These are phyloP conservation scores for Sicus ferrugineus DNA, from an alignment of 2,888 invertebrate species.

Conservation along the genomic window DNA sequence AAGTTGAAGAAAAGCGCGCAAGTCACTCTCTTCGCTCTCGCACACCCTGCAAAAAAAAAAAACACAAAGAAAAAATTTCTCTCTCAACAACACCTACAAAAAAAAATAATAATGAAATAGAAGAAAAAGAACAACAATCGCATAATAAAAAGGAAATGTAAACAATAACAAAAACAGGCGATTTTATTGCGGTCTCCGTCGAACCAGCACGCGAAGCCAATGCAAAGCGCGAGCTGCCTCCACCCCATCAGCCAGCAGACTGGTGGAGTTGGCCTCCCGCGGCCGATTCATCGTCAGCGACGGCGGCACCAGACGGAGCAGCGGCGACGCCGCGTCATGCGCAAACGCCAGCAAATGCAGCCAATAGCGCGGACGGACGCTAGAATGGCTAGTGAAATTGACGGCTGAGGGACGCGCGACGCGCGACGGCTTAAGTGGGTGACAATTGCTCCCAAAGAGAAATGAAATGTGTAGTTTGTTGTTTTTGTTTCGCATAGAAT, in stretches of 20 bases:
- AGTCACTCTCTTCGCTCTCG: background rate
- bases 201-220: constrained; percentile 13
- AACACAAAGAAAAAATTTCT: background rate
- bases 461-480: constrained; percentile 48
- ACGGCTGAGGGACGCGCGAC: background rate
- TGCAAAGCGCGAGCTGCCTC: constrained; percentile 7
- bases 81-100: background rate
- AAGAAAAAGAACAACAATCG: background rate
- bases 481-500: constrained; percentile 46
- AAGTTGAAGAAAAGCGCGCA: background rate
- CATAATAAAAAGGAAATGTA: constrained; percentile 29
- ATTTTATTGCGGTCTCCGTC: constrained; percentile 39
- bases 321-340: constrained; percentile 23
- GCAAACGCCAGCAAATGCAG: constrained; percentile 44
- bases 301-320: constrained; percentile 3
- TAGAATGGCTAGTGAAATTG: constrained; percentile 12
- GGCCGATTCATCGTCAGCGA: background rate
- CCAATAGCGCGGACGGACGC: constrained; percentile 54
- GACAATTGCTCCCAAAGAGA: background rate
- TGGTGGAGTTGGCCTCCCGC: background rate
- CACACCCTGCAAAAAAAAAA: background rate
- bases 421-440: background rate
- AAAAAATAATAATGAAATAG: background rate
- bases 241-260: background rate
- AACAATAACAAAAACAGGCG: constrained; percentile 26